A percentile compares a stretch with the other conserved stretches of the same genome.
Evolutionary conservation across 2,888 invertebrate species (phyloP).

Genomic region (Nematopogon swammerdamellus): DNA sequence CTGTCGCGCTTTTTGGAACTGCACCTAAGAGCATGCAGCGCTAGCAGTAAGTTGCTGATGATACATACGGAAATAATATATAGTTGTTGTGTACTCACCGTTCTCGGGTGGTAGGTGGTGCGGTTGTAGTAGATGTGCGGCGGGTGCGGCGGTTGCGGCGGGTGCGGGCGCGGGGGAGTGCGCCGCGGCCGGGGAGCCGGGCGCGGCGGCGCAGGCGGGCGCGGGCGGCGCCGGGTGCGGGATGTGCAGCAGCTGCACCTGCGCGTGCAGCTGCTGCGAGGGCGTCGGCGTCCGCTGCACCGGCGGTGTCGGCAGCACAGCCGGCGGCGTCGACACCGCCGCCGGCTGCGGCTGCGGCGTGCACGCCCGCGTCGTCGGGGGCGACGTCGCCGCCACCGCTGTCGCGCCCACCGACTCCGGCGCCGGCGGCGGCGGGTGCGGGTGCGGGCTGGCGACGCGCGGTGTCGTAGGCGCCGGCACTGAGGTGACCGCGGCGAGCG

Average conservation of each 20-base stretch:
- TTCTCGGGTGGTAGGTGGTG: too few species aligned
- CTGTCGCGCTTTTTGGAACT: too few species aligned
- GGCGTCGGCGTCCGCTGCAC: neutral
- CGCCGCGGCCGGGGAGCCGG: slow-evolving; percentile 12
- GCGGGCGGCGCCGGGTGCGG: neutral
- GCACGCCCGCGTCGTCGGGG: slow-evolving; percentile 9
- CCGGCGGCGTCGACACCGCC: slow-evolving; percentile 8
- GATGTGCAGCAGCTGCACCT: neutral
- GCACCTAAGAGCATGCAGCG: too few species aligned
- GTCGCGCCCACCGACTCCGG: too few species aligned
- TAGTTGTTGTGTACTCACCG: too few species aligned
- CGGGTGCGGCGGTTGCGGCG: slow-evolving; percentile 11
- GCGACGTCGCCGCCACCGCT: slow-evolving; percentile 18
- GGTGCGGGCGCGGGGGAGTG: slow-evolving; percentile 13
- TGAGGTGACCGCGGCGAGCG: too few species aligned
- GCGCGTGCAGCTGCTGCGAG: neutral
- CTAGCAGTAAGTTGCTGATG: too few species aligned
- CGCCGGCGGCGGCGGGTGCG: too few species aligned
- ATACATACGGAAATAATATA: too few species aligned
- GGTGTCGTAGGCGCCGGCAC: slow-evolving; percentile 23
- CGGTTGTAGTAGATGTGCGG: neutral
- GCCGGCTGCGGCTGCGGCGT: slow-evolving; percentile 5
- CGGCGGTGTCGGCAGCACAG: slow-evolving; percentile 12
- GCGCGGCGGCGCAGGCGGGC: slow-evolving; percentile 16
- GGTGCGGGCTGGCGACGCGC: too few species aligned